Evolutionary conservation across 1,140 invertebrate species (phyloP).

Genomic region (Euura lappo): DNA sequence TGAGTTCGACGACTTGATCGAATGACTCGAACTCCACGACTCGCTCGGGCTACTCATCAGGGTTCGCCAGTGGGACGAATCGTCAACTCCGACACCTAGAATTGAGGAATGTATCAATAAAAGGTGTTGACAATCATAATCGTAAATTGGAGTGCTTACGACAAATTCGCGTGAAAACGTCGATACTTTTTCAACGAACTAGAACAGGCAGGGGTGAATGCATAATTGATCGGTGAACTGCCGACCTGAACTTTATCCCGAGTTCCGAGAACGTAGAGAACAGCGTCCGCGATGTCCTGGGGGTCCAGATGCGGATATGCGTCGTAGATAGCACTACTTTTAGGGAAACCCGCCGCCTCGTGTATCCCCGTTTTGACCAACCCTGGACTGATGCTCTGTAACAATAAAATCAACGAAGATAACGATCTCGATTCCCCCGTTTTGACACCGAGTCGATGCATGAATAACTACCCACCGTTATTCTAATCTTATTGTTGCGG

Average conservation of each 20-base stretch:
- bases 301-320: slow-evolving; percentile 40
- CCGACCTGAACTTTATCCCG: slow-evolving; percentile 60
- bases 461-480: slow-evolving; percentile 61
- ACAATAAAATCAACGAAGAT: slow-evolving; percentile 32
- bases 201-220: slow-evolving; percentile 47
- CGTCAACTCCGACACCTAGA: background rate
- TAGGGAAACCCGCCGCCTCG: slow-evolving; percentile 31
- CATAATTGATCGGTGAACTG: background rate
- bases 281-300: slow-evolving; percentile 62
- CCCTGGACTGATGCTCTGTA: slow-evolving; percentile 67
- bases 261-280: slow-evolving; percentile 60
- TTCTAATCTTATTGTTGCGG: slow-evolving; percentile 67
- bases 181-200: too few relatives aligned
- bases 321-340: slow-evolving; percentile 16
- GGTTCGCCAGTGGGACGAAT: too few relatives aligned
- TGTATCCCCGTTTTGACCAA: slow-evolving; percentile 63
- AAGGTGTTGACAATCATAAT: background rate
- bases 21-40: too few relatives aligned
- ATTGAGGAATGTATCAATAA: background rate
- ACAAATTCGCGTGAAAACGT: too few relatives aligned
- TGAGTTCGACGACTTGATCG: too few relatives aligned
- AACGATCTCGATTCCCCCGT: background rate
- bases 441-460: background rate
- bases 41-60: too few relatives aligned
- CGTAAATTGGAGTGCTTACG: background rate